Conservation (phyloP, 2,888 invertebrate genomes). For the Phorcus lineatus region DNA sequence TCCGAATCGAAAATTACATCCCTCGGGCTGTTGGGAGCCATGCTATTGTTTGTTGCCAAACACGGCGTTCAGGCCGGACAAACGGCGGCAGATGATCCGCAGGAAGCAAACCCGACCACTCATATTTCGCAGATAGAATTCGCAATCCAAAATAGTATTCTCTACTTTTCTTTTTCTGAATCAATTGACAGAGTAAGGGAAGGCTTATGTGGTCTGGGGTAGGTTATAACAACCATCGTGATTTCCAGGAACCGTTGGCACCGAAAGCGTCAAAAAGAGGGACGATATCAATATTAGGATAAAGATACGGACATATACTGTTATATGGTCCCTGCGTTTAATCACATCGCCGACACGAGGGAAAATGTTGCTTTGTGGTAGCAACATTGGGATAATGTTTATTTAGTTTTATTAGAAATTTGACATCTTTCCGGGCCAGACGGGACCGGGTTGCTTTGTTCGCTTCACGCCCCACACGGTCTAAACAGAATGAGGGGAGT, state of each 20-base stretch:
- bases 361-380: not conserved
- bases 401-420: constrained; percentile 16
- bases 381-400: constrained; percentile 5
- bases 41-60: not conserved
- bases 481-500: not conserved
- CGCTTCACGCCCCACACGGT: not conserved
- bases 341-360: not conserved
- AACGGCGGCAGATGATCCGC: not conserved
- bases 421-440: constrained; percentile 5
- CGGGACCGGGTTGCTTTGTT: not conserved
- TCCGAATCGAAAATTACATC: constrained; percentile 14
- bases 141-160: constrained; percentile 11
- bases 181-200: constrained; percentile 2
- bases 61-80: not conserved
- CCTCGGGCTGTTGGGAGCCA: not conserved
- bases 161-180: not conserved
- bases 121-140: constrained; percentile 9
- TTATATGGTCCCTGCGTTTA: constrained; percentile 17
- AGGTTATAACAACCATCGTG: not conserved
- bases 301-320: constrained; percentile 6
- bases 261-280: not conserved
- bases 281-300: constrained; percentile 19
- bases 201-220: not conserved
- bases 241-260: not conserved
- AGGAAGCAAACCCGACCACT: not conserved